phyloP scores from a whole-genome alignment of 2,797 vertebrate species.

The Euthynnus affinis region DNA sequence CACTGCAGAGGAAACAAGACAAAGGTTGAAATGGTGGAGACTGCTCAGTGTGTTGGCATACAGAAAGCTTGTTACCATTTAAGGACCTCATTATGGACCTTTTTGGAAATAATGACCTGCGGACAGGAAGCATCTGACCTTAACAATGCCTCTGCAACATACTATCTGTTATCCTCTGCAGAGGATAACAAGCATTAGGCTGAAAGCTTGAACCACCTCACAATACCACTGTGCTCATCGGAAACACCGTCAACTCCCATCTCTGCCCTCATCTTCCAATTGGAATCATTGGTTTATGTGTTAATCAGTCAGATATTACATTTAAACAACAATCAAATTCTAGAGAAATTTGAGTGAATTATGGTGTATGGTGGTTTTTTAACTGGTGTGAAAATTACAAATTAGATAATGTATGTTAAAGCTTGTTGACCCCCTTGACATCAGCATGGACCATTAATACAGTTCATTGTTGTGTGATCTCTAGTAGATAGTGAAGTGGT shows the following conservation, averaged over 20 bases:
- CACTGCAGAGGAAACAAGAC: conserved; percentile 19
- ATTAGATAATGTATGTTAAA: not conserved
- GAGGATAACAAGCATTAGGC: conserved; percentile 70
- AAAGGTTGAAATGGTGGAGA: conserved; percentile 25
- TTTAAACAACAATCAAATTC: not conserved
- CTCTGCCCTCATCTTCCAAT: not conserved
- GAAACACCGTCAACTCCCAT: conserved; percentile 1
- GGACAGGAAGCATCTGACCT: conserved; percentile 57
- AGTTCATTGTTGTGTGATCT: not conserved
- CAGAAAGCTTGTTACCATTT: conserved; percentile 56
- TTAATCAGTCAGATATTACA: not conserved
- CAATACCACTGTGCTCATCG: conserved; percentile 1
- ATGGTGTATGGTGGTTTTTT: not conserved
- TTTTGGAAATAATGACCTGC: conserved; percentile 79
- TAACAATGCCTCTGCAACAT: conserved; percentile 54
- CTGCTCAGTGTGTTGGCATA: conserved; percentile 3
- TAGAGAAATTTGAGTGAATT: not conserved
- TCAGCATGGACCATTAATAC: not conserved
- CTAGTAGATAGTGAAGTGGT: not conserved
- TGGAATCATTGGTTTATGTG: not conserved
- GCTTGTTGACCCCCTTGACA: not conserved
- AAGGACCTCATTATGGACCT: conserved; percentile 64
- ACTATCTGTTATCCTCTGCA: too few relatives aligned
- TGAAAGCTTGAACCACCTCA: conserved; percentile 29
- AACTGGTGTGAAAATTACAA: not conserved